Percentiles rank a stretch among this genome's conserved stretches.
Evolutionary conservation across 2,797 vertebrate genomes (phyloP).

Genomic region (Pangasius mekongensis): DNA sequence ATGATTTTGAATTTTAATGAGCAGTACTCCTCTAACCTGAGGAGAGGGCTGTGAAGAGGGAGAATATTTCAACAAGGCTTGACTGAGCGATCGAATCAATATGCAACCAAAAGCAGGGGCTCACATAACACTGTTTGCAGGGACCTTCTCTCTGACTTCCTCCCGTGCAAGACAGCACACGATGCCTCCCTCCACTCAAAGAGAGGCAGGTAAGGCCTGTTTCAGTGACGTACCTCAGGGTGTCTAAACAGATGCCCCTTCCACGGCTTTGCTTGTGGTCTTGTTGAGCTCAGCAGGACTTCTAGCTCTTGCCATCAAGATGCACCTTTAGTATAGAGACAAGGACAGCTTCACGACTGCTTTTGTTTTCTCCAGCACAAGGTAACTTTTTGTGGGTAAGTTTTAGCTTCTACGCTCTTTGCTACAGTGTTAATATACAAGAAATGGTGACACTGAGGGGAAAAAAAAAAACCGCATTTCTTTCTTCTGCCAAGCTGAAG

Average conservation of each 20-base stretch:
- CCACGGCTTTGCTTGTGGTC: not conserved
- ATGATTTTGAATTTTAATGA: slow-evolving; percentile 47
- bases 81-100: slow-evolving; percentile 34
- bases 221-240: not conserved
- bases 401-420: not conserved
- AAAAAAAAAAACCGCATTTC: slow-evolving; percentile 24
- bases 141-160: slow-evolving; percentile 1
- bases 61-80: slow-evolving; percentile 30
- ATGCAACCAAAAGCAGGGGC: slow-evolving; percentile 22
- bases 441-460: not conserved
- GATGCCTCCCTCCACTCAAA: not conserved
- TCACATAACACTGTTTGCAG: slow-evolving; percentile 7
- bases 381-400: not conserved
- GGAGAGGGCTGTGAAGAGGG: slow-evolving; percentile 29
- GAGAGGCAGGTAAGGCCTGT: not conserved
- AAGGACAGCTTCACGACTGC: not conserved
- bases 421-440: not conserved
- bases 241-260: slow-evolving; percentile 28
- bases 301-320: slow-evolving; percentile 5
- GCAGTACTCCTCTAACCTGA: slow-evolving; percentile 20
- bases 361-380: not conserved
- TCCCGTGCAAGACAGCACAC: not conserved
- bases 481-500: slow-evolving; percentile 30
- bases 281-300: slow-evolving; percentile 22
- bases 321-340: not conserved